Conservation (phyloP, 2,113 vertebrate genomes). For the Amia ocellicauda region DNA sequence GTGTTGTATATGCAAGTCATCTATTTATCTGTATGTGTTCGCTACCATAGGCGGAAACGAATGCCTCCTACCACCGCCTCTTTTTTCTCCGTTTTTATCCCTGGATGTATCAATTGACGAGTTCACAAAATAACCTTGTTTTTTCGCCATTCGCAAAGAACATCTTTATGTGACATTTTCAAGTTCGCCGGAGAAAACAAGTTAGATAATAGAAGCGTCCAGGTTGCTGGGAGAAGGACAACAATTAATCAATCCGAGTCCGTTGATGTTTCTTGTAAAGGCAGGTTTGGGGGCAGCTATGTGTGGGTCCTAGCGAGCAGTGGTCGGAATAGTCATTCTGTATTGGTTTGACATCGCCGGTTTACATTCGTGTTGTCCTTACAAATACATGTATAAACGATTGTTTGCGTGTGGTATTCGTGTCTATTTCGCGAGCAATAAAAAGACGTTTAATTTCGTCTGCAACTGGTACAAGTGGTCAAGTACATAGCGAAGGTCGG, state of each 20-base stretch:
- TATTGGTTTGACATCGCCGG: neutral
- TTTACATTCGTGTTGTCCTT: slow-evolving; percentile 5
- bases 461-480: neutral
- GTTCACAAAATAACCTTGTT: no score
- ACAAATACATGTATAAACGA: neutral
- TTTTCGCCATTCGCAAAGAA: no score
- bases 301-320: neutral
- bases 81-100: no score
- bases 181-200: no score
- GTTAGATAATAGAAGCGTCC: neutral
- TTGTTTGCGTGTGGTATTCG: neutral
- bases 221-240: neutral
- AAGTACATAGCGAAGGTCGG: no score
- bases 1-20: no score
- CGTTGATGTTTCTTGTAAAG: slow-evolving; percentile 34
- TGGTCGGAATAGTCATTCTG: neutral
- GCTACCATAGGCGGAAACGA: no score
- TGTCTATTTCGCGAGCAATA: no score
- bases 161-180: no score
- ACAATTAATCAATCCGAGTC: neutral
- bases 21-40: no score
- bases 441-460: neutral
- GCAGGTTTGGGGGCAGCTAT: slow-evolving; percentile 29
- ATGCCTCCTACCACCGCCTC: no score
- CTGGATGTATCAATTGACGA: no score